phyloP scores from a whole-genome alignment of 2,888 invertebrate genomes.

The Litoditis marina region DNA sequence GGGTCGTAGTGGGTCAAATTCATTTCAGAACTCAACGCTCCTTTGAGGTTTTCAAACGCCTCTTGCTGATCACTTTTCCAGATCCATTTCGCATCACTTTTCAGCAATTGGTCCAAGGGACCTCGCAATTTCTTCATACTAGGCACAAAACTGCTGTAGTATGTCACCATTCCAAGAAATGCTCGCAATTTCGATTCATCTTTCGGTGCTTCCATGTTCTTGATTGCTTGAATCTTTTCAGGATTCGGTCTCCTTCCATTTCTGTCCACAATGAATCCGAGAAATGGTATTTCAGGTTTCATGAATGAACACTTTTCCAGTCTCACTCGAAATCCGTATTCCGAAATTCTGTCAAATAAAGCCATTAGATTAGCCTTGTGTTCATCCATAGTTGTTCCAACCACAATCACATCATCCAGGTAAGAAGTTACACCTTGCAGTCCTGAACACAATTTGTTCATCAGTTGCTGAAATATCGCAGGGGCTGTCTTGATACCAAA shows the following conservation, averaged over 20 bases:
- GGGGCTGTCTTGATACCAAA: conserved; percentile 48
- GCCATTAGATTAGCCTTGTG: conserved; percentile 16
- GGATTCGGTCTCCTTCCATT: conserved; percentile 19
- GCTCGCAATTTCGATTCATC: conserved; percentile 16
- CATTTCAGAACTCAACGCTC: conserved; percentile 1
- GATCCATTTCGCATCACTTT: conserved; percentile 12
- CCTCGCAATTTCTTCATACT: no score
- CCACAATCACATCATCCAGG: conserved; percentile 33
- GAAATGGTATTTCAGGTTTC: conserved; percentile 11
- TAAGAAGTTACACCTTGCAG: conserved; percentile 19
- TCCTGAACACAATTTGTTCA: conserved; percentile 35
- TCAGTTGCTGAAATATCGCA: conserved; percentile 37
- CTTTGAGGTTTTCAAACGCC: conserved; percentile 6
- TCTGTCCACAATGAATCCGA: conserved; percentile 19
- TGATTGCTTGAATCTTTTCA: conserved; percentile 5
- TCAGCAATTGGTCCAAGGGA: no score
- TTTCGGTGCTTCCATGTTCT: conserved; percentile 18
- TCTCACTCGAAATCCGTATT: no score
- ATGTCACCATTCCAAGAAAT: conserved; percentile 27
- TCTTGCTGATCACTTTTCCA: conserved; percentile 9
- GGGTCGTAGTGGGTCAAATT: conserved; percentile 60
- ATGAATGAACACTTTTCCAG: conserved; percentile 22
- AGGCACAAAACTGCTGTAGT: conserved; percentile 24
- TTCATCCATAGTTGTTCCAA: conserved; percentile 10
- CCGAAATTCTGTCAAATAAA: conserved; percentile 19